phyloP scores from a whole-genome alignment of 2,113 vertebrate genomes.

The Pontoporia blainvillei region DNA sequence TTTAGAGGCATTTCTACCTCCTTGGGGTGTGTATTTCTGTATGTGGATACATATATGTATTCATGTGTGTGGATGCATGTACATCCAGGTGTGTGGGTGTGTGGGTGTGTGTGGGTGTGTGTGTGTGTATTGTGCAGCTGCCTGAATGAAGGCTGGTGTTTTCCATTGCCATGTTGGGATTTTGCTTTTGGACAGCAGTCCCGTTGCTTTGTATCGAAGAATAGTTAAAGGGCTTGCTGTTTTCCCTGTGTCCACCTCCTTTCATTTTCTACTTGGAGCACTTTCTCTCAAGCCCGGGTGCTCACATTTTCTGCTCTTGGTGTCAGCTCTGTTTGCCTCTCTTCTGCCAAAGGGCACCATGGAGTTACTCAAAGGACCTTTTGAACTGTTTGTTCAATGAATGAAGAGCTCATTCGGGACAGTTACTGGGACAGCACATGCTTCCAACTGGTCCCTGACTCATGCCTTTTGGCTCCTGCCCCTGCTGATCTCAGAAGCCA shows the following conservation, averaged over 20 bases:
- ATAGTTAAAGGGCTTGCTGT: neutral
- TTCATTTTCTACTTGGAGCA: neutral
- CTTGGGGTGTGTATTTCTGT: neutral
- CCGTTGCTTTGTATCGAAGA: neutral
- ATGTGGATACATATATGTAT: rapidly evolving
- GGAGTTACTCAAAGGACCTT: constrained; percentile 21
- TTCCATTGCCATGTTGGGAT: neutral
- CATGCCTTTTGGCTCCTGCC: neutral
- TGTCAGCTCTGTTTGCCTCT: neutral
- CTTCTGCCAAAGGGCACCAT: neutral
- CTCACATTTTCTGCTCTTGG: neutral
- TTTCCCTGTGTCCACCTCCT: neutral
- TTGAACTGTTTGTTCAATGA: neutral
- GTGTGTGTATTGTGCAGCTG: neutral
- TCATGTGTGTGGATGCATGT: rapidly evolving
- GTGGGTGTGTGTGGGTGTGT: neutral
- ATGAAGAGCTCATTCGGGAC: neutral
- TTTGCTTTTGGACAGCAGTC: neutral
- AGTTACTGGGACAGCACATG: neutral
- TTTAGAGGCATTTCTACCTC: neutral
- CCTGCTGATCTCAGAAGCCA: neutral
- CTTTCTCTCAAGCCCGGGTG: neutral
- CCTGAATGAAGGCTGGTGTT: neutral
- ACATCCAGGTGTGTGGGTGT: too few relatives aligned
- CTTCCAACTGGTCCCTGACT: neutral